Conservation (phyloP, 2,888 invertebrate genomes). For the Aradus depressus region DNA sequence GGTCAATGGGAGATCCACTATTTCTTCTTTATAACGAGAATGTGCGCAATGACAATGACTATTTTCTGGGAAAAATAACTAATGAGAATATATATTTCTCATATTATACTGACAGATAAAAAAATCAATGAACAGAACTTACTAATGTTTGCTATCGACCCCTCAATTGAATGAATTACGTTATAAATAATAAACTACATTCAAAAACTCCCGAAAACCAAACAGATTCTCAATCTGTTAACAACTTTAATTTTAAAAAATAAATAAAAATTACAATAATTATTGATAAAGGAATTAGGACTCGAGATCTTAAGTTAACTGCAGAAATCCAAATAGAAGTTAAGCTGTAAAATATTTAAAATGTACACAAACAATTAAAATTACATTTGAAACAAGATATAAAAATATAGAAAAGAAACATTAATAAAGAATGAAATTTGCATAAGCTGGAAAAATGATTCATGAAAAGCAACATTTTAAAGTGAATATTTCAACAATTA, state of each 20-base stretch:
- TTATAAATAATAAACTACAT: not conserved
- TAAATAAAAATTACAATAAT: slow-evolving; percentile 3
- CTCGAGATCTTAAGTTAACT: not conserved
- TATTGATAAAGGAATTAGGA: no score
- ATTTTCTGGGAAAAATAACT: no score
- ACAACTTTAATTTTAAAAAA: slow-evolving; percentile 11
- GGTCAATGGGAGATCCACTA: no score
- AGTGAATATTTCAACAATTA: slow-evolving; percentile 2
- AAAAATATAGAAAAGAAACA: not conserved
- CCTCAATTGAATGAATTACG: not conserved
- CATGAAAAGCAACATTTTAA: not conserved
- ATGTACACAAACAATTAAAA: no score
- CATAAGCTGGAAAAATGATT: slow-evolving; percentile 15
- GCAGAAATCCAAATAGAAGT: no score
- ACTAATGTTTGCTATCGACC: not conserved
- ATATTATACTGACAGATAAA: not conserved
- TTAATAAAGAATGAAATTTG: not conserved
- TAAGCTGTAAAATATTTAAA: no score
- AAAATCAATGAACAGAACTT: not conserved
- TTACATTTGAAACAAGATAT: not conserved
- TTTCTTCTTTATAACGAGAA: no score
- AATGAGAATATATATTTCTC: not conserved
- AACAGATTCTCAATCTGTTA: slow-evolving; percentile 14
- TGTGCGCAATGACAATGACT: no score
- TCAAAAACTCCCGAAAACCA: slow-evolving; percentile 11